A percentile compares a stretch with the other conserved stretches of the same genome.
These are phyloP conservation scores for Trissolcus japonicus DNA, from an alignment of 2,888 invertebrate genomes.

Conservation along the genomic window DNA sequence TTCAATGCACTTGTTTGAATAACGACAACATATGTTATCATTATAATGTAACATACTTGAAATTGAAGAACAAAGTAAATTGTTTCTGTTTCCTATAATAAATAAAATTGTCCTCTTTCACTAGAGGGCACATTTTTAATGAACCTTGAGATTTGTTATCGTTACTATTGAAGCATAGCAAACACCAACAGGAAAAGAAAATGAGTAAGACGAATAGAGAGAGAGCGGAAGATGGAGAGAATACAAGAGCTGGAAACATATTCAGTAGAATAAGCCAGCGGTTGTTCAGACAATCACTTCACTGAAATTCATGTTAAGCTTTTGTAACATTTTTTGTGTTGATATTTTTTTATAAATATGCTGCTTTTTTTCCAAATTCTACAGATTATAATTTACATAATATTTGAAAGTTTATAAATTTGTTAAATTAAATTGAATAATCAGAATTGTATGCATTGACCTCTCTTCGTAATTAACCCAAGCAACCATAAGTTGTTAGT, in stretches of 20 bases:
- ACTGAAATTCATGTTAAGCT: slow-evolving; percentile 26
- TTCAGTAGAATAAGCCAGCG: slow-evolving; percentile 44
- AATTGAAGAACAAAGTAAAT: too few relatives aligned
- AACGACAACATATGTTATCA: too few relatives aligned
- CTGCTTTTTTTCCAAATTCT: too few relatives aligned
- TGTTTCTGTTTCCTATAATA: slow-evolving; percentile 20
- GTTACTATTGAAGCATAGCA: slow-evolving; percentile 22
- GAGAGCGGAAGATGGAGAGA: slow-evolving; percentile 1
- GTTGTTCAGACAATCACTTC: slow-evolving; percentile 47
- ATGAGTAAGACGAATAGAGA: neutral
- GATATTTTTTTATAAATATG: slow-evolving; percentile 4
- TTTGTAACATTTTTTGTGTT: slow-evolving; percentile 20
- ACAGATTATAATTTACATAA: too few relatives aligned
- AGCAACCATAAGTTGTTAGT: too few relatives aligned
- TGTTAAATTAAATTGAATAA: too few relatives aligned
- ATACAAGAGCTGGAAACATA: slow-evolving; percentile 21
- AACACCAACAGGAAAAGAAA: neutral
- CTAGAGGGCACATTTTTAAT: slow-evolving; percentile 33
- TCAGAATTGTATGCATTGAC: too few relatives aligned
- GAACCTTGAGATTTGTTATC: slow-evolving; percentile 46
- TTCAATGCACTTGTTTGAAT: too few relatives aligned
- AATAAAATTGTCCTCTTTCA: slow-evolving; percentile 33
- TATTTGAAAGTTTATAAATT: too few relatives aligned
- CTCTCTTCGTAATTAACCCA: too few relatives aligned
- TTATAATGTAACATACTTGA: too few relatives aligned